phyloP scores from a whole-genome alignment of 2,113 vertebrate species.

The Nesoenas mayeri region DNA sequence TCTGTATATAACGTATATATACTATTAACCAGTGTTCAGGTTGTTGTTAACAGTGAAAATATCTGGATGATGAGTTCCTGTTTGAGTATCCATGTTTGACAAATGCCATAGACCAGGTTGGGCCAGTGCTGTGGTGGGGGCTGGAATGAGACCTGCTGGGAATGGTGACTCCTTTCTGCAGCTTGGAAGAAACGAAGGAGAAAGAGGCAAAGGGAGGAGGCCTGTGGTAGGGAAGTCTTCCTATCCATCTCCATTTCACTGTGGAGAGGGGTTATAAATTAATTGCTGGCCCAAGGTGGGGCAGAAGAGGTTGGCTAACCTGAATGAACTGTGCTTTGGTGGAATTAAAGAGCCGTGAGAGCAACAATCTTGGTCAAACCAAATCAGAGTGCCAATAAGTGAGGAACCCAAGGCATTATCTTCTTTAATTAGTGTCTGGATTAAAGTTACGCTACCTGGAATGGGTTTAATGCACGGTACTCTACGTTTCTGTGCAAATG shows the following conservation, averaged over 20 bases:
- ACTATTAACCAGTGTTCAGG: not conserved
- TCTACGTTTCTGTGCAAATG: not conserved
- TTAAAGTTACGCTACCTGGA: not conserved
- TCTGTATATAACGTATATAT: too few relatives aligned
- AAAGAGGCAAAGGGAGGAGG: not conserved
- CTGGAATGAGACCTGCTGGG: not conserved
- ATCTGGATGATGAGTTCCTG: not conserved
- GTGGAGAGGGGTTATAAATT: not conserved
- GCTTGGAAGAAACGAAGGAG: not conserved
- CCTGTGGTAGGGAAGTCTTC: not conserved
- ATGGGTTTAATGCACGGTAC: not conserved
- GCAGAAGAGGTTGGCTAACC: not conserved
- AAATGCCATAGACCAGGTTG: not conserved
- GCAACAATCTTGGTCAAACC: not conserved
- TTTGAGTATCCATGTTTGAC: not conserved
- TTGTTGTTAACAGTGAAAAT: not conserved
- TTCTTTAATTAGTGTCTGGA: not conserved
- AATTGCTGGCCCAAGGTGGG: not conserved
- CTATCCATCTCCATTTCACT: not conserved
- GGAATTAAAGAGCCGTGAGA: not conserved
- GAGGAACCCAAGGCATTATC: not conserved
- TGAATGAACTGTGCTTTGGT: not conserved
- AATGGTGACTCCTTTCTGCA: not conserved
- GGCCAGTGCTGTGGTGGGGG: not conserved
- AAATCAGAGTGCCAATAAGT: not conserved